Evolutionary conservation across 2,888 invertebrate species (phyloP).

Genomic region (Chelonus formosanus): DNA sequence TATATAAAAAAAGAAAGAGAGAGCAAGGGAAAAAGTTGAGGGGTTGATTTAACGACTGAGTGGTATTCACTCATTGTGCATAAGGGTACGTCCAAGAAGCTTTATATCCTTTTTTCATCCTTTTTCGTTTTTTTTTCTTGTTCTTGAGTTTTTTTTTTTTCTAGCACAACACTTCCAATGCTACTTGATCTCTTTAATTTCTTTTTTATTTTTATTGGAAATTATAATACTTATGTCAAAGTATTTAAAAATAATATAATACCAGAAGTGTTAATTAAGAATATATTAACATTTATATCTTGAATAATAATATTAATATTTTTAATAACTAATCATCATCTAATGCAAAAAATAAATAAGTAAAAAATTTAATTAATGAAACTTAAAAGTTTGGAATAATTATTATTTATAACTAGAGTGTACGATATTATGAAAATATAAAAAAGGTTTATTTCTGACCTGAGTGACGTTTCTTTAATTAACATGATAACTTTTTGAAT

Average conservation of each 20-base stretch:
- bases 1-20: background rate
- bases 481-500: constrained; percentile 50
- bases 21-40: background rate
- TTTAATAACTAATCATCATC: too few species aligned
- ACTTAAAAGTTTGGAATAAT: too few species aligned
- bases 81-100: constrained; percentile 19
- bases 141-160: constrained; percentile 15
- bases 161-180: background rate
- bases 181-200: background rate
- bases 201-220: background rate
- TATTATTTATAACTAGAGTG: too few species aligned
- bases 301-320: too few species aligned
- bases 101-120: constrained; percentile 1
- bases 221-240: too few species aligned
- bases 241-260: too few species aligned
- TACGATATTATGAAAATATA: background rate
- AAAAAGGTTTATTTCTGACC: constrained; percentile 47
- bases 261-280: too few species aligned
- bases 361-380: too few species aligned
- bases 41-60: constrained; percentile 34
- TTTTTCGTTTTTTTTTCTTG: constrained; percentile 6
- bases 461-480: constrained; percentile 63
- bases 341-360: too few species aligned
- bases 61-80: constrained; percentile 31
- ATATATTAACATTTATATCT: too few species aligned